Percentiles rank a stretch among this genome's conserved stretches.
phyloP scores from a whole-genome alignment of 2,888 invertebrate species.

The Bombyx huttoni region DNA sequence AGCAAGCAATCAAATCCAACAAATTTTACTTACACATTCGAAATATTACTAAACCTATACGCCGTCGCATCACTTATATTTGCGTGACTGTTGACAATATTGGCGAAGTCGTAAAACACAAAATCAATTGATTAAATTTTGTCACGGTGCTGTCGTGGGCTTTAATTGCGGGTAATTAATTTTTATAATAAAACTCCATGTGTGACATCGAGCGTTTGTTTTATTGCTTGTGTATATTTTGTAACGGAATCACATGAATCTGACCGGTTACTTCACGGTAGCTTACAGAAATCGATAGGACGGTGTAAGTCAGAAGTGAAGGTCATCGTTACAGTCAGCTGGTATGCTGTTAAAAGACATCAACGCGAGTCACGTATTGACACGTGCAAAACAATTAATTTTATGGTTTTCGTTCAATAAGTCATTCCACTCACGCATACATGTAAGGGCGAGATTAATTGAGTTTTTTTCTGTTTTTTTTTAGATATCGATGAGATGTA shows the following conservation, averaged over 20 bases:
- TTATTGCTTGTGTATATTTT: slow-evolving; percentile 11
- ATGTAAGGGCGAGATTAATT: background rate
- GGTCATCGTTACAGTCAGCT: slow-evolving; percentile 13
- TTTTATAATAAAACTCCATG: slow-evolving; percentile 12
- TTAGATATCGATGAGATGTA: no score
- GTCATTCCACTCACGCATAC: background rate
- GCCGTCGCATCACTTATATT: background rate
- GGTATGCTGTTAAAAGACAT: background rate
- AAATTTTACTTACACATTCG: background rate
- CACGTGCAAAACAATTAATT: background rate
- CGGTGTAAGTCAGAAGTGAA: slow-evolving; percentile 12
- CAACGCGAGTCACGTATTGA: background rate
- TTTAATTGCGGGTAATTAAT: slow-evolving; percentile 15
- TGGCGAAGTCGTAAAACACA: slow-evolving; percentile 10
- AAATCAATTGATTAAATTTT: slow-evolving; percentile 12
- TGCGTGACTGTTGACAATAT: slow-evolving; percentile 4
- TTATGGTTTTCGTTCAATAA: background rate
- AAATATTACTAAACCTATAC: background rate
- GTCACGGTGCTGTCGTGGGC: slow-evolving; percentile 15
- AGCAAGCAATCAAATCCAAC: background rate
- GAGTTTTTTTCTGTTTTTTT: background rate
- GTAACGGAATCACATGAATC: slow-evolving; percentile 16
- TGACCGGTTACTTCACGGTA: slow-evolving; percentile 18
- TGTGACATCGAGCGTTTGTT: slow-evolving; percentile 11
- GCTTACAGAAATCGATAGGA: slow-evolving; percentile 9